phyloP scores from a whole-genome alignment of 2,888 invertebrate genomes.

The Pardosa pseudoannulata region DNA sequence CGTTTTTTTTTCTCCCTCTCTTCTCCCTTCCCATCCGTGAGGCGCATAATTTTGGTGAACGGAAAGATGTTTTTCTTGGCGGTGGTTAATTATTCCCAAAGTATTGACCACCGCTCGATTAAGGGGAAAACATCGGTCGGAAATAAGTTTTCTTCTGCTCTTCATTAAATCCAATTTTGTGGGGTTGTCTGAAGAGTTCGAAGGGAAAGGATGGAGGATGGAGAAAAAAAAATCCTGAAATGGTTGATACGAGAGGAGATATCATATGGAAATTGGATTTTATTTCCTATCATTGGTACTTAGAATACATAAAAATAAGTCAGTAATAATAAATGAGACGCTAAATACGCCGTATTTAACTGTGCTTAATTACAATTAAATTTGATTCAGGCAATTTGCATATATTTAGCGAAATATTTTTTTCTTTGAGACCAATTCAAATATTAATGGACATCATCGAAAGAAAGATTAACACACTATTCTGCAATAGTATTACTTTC shows the following conservation, averaged over 20 bases:
- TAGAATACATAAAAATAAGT: neutral
- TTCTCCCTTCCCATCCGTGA: conserved; percentile 2
- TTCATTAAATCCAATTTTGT: neutral
- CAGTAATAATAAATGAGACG: neutral
- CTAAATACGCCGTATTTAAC: neutral
- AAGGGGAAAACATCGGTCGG: neutral
- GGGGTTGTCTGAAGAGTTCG: neutral
- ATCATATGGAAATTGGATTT: neutral
- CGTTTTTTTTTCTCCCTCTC: conserved; percentile 30
- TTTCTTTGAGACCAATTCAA: too few relatives aligned
- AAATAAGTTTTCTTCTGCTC: neutral
- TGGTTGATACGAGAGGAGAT: neutral
- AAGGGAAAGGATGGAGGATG: neutral
- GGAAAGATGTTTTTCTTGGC: conserved; percentile 2
- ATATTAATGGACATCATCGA: too few relatives aligned
- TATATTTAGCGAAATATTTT: too few relatives aligned
- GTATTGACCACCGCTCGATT: conserved; percentile 17
- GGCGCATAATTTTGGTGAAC: neutral
- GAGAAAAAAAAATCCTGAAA: too few relatives aligned
- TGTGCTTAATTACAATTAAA: neutral
- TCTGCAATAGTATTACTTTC: too few relatives aligned
- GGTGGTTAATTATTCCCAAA: conserved; percentile 24
- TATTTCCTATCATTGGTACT: neutral
- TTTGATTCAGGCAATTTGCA: too few relatives aligned
- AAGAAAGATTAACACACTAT: too few relatives aligned